Conservation (phyloP, 2,888 invertebrate species). For the Lepidocyrtinus sp. region DNA sequence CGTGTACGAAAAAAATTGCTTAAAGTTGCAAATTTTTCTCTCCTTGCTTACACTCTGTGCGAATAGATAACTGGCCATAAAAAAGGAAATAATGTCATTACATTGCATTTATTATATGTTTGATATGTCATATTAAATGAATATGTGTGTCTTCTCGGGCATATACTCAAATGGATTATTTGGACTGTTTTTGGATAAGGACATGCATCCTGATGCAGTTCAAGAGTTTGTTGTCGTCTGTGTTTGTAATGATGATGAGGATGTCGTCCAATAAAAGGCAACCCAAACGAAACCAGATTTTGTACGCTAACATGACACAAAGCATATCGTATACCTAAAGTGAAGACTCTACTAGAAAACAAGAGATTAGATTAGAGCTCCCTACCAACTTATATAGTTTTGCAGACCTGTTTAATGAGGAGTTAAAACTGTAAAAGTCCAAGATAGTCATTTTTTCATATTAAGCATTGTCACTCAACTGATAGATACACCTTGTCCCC, state of each 20-base stretch:
- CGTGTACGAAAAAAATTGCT: background rate
- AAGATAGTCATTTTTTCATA: slow-evolving; percentile 34
- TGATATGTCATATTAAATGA: slow-evolving; percentile 21
- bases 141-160: background rate
- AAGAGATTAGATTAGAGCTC: slow-evolving; percentile 1
- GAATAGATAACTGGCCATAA: slow-evolving; percentile 12
- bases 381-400: slow-evolving; percentile 2
- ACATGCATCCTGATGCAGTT: slow-evolving; percentile 40
- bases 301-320: slow-evolving; percentile 27
- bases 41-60: background rate
- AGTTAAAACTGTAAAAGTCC: slow-evolving; percentile 42
- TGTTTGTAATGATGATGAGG: background rate
- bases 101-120: slow-evolving; percentile 16
- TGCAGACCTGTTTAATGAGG: slow-evolving; percentile 44
- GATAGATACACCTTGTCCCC: background rate
- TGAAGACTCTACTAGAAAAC: background rate
- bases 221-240: slow-evolving; percentile 46
- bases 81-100: slow-evolving; percentile 52
- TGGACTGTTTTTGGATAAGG: slow-evolving; percentile 8
- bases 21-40: background rate
- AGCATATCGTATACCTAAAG: no score
- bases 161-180: background rate
- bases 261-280: slow-evolving; percentile 39
- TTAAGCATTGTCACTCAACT: slow-evolving; percentile 13
- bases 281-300: slow-evolving; percentile 40